These are phyloP conservation scores for Odontothrips loti DNA, from an alignment of 2,888 invertebrate species.

Conservation along the genomic window DNA sequence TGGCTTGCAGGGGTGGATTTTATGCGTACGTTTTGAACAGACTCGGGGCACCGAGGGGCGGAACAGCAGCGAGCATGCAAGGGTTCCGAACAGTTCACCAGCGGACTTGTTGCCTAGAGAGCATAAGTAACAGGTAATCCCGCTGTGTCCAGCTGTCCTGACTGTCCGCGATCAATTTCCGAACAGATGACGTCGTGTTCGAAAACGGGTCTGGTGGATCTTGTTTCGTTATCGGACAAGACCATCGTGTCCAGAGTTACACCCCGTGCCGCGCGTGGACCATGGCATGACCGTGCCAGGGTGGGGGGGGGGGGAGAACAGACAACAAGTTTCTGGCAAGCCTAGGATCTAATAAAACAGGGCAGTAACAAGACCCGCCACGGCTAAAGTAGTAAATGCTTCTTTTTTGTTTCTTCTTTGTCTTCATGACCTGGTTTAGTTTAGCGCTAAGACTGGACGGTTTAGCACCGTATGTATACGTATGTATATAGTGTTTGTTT, in stretches of 20 bases:
- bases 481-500: no score
- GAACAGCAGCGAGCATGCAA: no score
- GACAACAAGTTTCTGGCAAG: not conserved
- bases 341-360: conserved; percentile 2
- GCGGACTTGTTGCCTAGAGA: no score
- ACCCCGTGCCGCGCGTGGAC: not conserved
- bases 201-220: not conserved
- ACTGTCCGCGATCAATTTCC: no score
- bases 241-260: not conserved
- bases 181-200: no score
- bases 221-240: not conserved
- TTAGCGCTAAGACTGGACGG: not conserved
- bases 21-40: no score
- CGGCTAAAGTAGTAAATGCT: not conserved
- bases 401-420: not conserved
- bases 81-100: no score
- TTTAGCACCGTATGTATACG: no score
- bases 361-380: conserved; percentile 1
- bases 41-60: no score
- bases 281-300: no score
- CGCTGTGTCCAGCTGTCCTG: no score
- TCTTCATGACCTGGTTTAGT: not conserved
- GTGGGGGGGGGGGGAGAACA: not conserved
- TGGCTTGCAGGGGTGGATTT: not conserved
- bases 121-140: no score